Conservation (phyloP, 30 jellyfish, hydroid and myxozoan species). For the Rhopilema esculentum region DNA sequence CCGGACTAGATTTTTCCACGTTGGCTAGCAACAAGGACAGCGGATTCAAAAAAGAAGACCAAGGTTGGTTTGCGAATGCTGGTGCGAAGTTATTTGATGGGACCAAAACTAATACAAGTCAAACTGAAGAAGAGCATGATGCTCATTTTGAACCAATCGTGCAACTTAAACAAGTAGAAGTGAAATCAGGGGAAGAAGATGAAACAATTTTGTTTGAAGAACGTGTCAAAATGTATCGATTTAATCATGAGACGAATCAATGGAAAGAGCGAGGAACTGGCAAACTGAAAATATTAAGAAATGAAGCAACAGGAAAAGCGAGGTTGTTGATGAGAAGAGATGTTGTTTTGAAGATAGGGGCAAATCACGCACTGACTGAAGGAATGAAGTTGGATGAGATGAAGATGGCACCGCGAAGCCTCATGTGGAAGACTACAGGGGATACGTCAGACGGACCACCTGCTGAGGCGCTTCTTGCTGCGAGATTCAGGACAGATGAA, state of each 20-base stretch:
- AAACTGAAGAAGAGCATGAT: constrained; percentile 49
- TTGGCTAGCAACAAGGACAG: constrained; percentile 39
- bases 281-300: constrained; percentile 58
- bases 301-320: constrained; percentile 25
- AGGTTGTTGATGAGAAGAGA: constrained; percentile 92
- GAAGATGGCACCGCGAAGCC: constrained; percentile 60
- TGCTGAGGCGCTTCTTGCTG: constrained; percentile 81
- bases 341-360: constrained; percentile 81
- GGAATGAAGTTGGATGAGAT: constrained; percentile 66
- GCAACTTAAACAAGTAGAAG: constrained; percentile 65
- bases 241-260: constrained; percentile 42
- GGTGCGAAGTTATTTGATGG: constrained; percentile 63
- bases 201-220: constrained; percentile 71
- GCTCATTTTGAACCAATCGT: constrained; percentile 80
- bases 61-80: constrained; percentile 69
- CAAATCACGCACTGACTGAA: constrained; percentile 75
- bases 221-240: constrained; percentile 77
- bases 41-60: constrained; percentile 23
- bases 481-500: constrained; percentile 67
- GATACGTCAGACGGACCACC: constrained; percentile 83
- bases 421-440: constrained; percentile 84
- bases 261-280: constrained; percentile 98
- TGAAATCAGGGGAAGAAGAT: constrained; percentile 84
- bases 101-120: not conserved
- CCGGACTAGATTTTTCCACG: constrained; percentile 70